phyloP scores from a whole-genome alignment of 1,140 invertebrate species.

The Acromyrmex echinatior region DNA sequence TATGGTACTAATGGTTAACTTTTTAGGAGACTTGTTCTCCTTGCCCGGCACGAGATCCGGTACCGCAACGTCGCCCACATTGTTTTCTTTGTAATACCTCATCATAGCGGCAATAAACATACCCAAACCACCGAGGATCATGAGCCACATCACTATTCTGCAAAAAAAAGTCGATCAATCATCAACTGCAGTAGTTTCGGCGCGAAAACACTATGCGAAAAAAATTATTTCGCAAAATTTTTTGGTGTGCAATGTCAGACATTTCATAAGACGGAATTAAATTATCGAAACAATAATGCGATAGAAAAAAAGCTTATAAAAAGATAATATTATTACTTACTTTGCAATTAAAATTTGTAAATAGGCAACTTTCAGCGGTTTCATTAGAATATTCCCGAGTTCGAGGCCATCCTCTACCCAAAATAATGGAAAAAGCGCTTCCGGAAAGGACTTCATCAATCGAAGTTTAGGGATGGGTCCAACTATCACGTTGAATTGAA shows the following conservation, averaged over 20 bases:
- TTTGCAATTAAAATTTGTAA: constrained; percentile 37
- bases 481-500: constrained; percentile 40
- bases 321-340: background rate
- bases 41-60: background rate
- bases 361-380: constrained; percentile 37
- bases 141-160: constrained; percentile 36
- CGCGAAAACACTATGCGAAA: background rate
- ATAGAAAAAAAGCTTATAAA: too few relatives aligned
- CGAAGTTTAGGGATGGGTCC: constrained; percentile 25
- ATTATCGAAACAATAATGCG: background rate
- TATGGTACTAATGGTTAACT: constrained; percentile 21
- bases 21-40: background rate
- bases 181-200: background rate
- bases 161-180: background rate
- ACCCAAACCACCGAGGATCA: constrained; percentile 24
- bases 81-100: background rate
- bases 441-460: constrained; percentile 35
- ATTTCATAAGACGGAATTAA: background rate
- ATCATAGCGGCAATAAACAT: background rate
- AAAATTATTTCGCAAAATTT: background rate
- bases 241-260: background rate
- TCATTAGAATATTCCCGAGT: constrained; percentile 34
- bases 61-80: background rate
- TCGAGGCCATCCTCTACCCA: constrained; percentile 44
- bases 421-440: constrained; percentile 33